Evolutionary conservation across 2,113 vertebrate species (phyloP).

Genomic region (Pteropus alecto): DNA sequence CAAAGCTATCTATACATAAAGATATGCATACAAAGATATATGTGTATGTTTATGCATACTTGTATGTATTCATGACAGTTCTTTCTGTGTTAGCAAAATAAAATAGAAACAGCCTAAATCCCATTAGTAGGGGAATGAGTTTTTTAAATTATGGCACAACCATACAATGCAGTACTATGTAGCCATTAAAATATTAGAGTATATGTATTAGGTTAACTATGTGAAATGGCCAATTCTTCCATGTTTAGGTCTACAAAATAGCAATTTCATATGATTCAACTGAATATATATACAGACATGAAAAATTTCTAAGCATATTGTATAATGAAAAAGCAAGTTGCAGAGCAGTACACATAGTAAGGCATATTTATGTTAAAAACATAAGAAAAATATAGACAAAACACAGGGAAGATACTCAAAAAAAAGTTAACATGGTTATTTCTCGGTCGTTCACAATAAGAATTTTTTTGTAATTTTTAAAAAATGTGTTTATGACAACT

Average conservation of each 20-base stretch:
- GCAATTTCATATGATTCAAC: neutral
- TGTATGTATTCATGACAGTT: neutral
- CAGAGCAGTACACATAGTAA: neutral
- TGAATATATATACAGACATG: neutral
- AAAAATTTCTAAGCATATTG: neutral
- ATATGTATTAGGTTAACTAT: neutral
- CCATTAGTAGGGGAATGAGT: neutral
- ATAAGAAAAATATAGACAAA: neutral
- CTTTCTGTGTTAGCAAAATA: slow-evolving; percentile 37
- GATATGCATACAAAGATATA: neutral
- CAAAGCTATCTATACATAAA: neutral
- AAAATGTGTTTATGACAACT: neutral
- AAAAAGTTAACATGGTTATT: neutral
- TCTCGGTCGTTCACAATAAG: neutral
- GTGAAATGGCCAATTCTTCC: neutral
- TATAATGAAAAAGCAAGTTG: neutral
- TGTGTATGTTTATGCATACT: neutral
- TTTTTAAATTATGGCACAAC: neutral
- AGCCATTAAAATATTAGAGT: neutral
- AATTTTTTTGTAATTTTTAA: neutral
- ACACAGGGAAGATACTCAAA: neutral
- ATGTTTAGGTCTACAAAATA: neutral
- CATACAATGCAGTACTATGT: neutral
- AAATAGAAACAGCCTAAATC: slow-evolving; percentile 20
- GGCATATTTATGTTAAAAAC: neutral